Conservation (phyloP, 2,797 vertebrate genomes). For the Anolis apletophallus region DNA sequence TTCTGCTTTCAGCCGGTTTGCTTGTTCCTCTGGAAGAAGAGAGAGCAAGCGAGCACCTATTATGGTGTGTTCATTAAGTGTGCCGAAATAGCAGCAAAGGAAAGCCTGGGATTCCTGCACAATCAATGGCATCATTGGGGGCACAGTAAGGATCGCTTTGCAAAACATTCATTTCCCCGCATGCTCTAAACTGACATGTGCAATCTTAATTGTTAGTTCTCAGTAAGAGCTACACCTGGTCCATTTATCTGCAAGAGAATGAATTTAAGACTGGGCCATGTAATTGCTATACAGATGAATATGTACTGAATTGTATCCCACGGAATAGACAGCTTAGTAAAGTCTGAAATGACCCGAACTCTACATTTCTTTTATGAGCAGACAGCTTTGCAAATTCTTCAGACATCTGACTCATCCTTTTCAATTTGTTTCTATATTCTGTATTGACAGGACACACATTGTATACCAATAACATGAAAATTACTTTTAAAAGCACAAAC, state of each 20-base stretch:
- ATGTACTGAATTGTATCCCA: conserved; percentile 27
- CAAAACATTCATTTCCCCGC: conserved; percentile 23
- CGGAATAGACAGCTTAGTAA: not conserved
- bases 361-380: not conserved
- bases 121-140: conserved; percentile 27
- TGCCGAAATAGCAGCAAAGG: not conserved
- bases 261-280: conserved; percentile 35
- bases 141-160: conserved; percentile 22
- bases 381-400: not conserved
- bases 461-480: not conserved
- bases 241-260: conserved; percentile 40
- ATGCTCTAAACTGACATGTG: not conserved
- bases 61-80: conserved; percentile 8
- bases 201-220: conserved; percentile 51
- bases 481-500: not conserved
- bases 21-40: not conserved
- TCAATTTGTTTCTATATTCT: not conserved
- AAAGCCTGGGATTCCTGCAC: not conserved
- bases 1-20: not conserved
- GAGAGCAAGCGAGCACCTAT: not conserved
- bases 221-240: conserved; percentile 38
- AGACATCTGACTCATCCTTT: not conserved
- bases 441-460: not conserved
- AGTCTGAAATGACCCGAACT: not conserved
- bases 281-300: conserved; percentile 54